These are phyloP conservation scores for Hylomyscus alleni DNA, from an alignment of 2,797 vertebrate genomes.

Conservation along the genomic window DNA sequence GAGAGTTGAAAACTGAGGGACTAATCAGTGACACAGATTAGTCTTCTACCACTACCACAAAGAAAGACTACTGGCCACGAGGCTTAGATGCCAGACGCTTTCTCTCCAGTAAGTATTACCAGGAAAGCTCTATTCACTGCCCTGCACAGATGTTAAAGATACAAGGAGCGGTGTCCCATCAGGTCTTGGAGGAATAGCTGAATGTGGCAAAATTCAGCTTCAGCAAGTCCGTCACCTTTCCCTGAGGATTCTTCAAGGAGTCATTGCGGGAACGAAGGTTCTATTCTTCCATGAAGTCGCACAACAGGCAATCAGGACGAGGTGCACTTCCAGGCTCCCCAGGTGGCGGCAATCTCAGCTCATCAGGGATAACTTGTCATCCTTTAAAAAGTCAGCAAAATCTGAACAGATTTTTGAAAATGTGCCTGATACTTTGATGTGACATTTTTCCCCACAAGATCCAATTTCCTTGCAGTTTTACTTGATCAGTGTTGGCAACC, in stretches of 20 bases:
- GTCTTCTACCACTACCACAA: too few species aligned
- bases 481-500: constrained; percentile 73
- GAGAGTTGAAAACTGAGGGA: background rate
- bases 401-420: constrained; percentile 44
- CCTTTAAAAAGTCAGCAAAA: constrained; percentile 69
- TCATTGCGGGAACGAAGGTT: background rate
- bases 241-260: background rate
- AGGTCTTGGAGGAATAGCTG: background rate
- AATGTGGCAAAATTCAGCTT: background rate
- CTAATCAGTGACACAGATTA: too few species aligned
- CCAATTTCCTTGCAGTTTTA: constrained; percentile 60
- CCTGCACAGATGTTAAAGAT: background rate
- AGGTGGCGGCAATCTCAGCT: constrained; percentile 63
- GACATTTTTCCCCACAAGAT: constrained; percentile 59
- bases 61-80: too few species aligned
- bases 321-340: background rate
- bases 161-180: background rate
- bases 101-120: background rate
- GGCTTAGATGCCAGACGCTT: too few species aligned
- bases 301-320: constrained; percentile 7
- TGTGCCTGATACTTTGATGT: constrained; percentile 54
- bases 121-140: background rate
- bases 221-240: background rate
- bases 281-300: constrained; percentile 46
- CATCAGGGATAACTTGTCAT: constrained; percentile 68